Percentiles rank a stretch among this genome's conserved stretches.
Conservation (phyloP, 92 coral and sea anemone genomes). For the Ricordea florida region DNA sequence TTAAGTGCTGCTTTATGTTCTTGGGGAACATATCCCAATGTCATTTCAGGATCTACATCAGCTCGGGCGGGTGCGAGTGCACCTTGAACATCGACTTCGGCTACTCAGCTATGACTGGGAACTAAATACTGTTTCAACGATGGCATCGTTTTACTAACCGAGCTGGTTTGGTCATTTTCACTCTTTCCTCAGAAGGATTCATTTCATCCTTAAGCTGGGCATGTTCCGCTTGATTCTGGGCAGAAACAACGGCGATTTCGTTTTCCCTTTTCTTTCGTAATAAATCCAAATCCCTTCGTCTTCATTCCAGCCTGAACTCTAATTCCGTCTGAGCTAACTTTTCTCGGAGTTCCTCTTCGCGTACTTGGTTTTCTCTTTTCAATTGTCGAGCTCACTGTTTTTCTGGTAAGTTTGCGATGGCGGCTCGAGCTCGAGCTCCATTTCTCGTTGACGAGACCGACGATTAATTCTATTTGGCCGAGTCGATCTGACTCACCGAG, state of each 20-base stretch:
- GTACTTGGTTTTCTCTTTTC: not conserved
- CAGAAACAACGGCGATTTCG: constrained; percentile 1
- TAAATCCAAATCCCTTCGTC: not conserved
- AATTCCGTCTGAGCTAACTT: constrained; percentile 1
- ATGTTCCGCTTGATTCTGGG: not conserved
- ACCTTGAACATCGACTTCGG: not conserved
- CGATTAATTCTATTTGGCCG: not conserved
- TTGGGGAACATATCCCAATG: not conserved
- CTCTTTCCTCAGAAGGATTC: not conserved
- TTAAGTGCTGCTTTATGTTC: not conserved
- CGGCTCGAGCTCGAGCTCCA: not conserved
- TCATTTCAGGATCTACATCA: not conserved
- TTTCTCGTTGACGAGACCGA: not conserved
- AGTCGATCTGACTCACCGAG: not conserved
- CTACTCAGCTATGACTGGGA: not conserved
- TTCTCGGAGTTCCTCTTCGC: not conserved
- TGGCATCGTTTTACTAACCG: not conserved
- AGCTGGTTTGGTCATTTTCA: not conserved
- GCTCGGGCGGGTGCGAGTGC: not conserved
- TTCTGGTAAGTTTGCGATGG: not conserved
- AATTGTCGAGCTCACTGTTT: not conserved
- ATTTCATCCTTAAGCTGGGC: constrained; percentile 19
- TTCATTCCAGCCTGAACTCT: constrained; percentile 1
- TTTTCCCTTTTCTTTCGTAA: constrained; percentile 7
- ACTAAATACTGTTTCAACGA: not conserved